Percentiles rank a stretch among this genome's conserved stretches.
Conservation (phyloP, 2,888 invertebrate species). For the Resseliella maxima region DNA sequence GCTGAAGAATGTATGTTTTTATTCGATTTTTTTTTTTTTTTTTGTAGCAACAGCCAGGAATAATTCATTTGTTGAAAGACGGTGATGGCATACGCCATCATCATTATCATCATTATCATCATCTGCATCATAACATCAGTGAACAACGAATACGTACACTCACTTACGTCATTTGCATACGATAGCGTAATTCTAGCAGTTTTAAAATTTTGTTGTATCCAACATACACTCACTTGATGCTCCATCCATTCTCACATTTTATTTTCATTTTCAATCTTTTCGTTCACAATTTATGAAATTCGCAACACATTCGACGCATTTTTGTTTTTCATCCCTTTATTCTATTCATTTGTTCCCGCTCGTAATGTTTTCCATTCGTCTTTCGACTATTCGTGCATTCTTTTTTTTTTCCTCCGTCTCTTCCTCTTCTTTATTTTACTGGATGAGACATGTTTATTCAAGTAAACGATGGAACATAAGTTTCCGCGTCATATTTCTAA, state of each 20-base stretch:
- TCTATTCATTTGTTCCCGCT: not conserved
- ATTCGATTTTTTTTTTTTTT: not conserved
- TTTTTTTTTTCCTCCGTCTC: not conserved
- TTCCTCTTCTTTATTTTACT: not conserved
- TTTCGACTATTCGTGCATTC: not conserved
- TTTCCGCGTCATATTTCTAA: not conserved
- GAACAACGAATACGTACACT: not conserved
- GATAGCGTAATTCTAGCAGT: not conserved
- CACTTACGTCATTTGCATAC: not conserved
- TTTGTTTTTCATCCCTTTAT: no score
- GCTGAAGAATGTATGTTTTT: not conserved
- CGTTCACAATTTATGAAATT: not conserved
- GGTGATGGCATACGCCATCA: not conserved
- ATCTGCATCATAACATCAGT: not conserved
- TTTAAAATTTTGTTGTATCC: not conserved
- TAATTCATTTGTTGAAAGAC: not conserved
- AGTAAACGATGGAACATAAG: no score
- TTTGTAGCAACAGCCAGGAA: not conserved
- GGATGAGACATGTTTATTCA: not conserved
- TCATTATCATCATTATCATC: not conserved
- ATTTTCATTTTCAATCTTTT: not conserved
- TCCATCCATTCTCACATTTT: not conserved
- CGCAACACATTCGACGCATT: not conserved
- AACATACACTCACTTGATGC: not conserved
- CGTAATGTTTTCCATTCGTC: not conserved